Percentiles rank a stretch among this genome's conserved stretches.
Evolutionary conservation across 2,797 vertebrate species (phyloP).

Genomic region (Threskiornis aethiopicus): DNA sequence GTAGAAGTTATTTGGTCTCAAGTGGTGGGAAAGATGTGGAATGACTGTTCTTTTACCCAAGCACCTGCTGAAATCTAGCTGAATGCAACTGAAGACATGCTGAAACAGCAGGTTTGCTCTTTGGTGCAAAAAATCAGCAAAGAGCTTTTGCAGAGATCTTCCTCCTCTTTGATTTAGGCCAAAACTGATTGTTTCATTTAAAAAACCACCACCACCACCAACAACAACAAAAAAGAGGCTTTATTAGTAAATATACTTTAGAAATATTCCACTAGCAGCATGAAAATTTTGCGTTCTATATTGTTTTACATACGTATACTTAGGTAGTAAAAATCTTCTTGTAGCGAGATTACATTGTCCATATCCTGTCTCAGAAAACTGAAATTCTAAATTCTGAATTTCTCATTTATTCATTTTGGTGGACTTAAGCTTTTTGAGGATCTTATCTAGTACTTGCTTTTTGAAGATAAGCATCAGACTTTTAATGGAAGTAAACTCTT

Average conservation of each 20-base stretch:
- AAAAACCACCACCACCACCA: neutral
- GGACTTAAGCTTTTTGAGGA: neutral
- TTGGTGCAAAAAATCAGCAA: neutral
- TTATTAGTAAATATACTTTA: neutral
- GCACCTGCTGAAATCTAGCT: neutral
- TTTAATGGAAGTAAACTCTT: neutral
- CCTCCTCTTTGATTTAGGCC: neutral
- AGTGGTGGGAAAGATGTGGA: neutral
- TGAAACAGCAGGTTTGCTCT: constrained; percentile 4
- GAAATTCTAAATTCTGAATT: neutral
- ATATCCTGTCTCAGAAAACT: neutral
- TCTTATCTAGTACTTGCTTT: neutral
- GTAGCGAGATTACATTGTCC: neutral
- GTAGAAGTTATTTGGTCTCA: neutral
- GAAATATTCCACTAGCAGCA: neutral
- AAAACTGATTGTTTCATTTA: neutral
- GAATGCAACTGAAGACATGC: neutral
- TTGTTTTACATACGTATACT: neutral
- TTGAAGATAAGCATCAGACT: neutral
- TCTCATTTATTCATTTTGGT: neutral
- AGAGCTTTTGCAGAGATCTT: neutral
- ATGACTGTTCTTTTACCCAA: neutral
- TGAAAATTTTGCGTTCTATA: neutral
- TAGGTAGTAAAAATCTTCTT: neutral
- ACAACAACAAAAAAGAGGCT: neutral